A percentile compares a stretch with the other conserved stretches of the same genome.
phyloP scores from a whole-genome alignment of 2,113 vertebrate genomes.

The Aldabrachelys gigantea region DNA sequence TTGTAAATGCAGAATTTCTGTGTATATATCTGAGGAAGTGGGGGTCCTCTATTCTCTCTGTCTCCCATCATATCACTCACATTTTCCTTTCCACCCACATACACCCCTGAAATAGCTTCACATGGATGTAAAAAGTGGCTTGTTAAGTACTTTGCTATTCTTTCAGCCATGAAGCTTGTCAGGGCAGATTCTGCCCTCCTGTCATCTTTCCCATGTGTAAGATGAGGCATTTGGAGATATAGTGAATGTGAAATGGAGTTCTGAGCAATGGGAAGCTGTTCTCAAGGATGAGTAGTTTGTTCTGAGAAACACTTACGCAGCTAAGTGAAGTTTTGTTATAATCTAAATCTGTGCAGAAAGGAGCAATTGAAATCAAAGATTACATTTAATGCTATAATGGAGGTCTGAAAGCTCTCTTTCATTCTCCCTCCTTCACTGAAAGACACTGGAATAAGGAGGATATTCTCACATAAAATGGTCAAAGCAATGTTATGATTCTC shows the following conservation, averaged over 20 bases:
- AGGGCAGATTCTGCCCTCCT: neutral
- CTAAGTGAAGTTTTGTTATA: neutral
- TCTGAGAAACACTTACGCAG: neutral
- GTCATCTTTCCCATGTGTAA: neutral
- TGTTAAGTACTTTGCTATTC: neutral
- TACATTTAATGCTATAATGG: neutral
- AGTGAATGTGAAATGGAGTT: neutral
- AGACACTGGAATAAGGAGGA: neutral
- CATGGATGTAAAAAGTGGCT: neutral
- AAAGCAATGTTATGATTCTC: neutral
- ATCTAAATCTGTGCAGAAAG: neutral
- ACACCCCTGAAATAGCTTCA: neutral
- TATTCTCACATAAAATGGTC: neutral
- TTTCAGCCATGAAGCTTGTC: neutral
- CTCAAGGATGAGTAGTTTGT: neutral
- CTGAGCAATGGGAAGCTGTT: neutral
- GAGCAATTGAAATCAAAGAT: neutral
- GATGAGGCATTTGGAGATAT: constrained; percentile 25
- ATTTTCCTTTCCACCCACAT: neutral
- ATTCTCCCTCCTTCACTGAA: neutral
- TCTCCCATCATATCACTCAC: neutral
- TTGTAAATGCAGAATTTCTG: constrained; percentile 51
- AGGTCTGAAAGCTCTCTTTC: neutral
- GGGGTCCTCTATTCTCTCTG: constrained; percentile 8
- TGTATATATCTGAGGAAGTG: constrained; percentile 41